Evolutionary conservation across 2,888 invertebrate genomes (phyloP).

Genomic region (Coelopa pilipes): DNA sequence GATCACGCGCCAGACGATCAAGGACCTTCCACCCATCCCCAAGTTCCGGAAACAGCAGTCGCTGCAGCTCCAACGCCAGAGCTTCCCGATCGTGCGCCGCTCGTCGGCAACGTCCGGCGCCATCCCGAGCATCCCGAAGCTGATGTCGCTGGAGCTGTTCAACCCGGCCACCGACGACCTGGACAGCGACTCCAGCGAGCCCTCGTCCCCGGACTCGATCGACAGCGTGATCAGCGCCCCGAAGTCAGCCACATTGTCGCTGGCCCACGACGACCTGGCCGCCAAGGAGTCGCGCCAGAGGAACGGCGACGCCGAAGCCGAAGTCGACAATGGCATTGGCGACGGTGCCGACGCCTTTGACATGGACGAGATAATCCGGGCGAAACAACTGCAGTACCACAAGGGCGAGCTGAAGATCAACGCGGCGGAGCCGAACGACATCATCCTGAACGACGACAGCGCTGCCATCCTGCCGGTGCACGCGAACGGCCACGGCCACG

Average conservation of each 20-base stretch:
- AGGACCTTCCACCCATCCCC: constrained; percentile 73
- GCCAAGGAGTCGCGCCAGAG: constrained; percentile 28
- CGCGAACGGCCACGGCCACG: neutral
- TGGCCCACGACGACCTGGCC: constrained; percentile 37
- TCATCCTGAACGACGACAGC: constrained; percentile 60
- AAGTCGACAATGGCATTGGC: constrained; percentile 12
- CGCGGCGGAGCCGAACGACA: constrained; percentile 47
- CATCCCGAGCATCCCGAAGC: constrained; percentile 75
- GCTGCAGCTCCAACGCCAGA: constrained; percentile 59
- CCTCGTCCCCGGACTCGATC: constrained; percentile 85
- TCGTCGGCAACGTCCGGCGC: constrained; percentile 67
- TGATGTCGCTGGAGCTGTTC: constrained; percentile 84
- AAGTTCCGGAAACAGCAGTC: constrained; percentile 68
- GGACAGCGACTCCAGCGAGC: constrained; percentile 87
- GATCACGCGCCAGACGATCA: constrained; percentile 73
- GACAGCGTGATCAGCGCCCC: constrained; percentile 85
- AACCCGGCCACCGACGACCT: constrained; percentile 92
- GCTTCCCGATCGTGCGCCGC: constrained; percentile 79
- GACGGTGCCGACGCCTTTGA: constrained; percentile 33
- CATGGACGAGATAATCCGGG: constrained; percentile 39
- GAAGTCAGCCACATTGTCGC: constrained; percentile 50
- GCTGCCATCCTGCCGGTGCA: constrained; percentile 51
- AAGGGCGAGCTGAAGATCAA: constrained; percentile 54
- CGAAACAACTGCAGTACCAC: constrained; percentile 49
- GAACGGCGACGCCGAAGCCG: constrained; percentile 29